A percentile compares a stretch with the other conserved stretches of the same genome.
Conservation (phyloP, 2,113 vertebrate species). For the Coptodon rendalli region DNA sequence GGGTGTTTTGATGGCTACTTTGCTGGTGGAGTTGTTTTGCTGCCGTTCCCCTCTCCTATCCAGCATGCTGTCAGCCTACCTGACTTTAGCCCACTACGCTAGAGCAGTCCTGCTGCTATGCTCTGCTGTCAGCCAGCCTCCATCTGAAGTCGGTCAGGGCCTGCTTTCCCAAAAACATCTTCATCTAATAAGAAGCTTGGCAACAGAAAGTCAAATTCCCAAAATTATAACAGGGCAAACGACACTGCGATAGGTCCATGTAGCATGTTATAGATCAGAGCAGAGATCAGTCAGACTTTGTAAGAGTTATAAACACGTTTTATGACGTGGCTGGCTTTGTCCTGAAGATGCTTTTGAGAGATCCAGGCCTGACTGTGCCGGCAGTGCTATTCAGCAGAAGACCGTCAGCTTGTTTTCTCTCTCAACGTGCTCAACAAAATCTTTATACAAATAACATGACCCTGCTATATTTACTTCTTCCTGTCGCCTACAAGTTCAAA, state of each 20-base stretch:
- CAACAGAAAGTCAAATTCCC: neutral
- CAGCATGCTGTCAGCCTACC: conserved; percentile 1
- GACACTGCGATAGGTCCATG: neutral
- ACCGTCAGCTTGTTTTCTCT: neutral
- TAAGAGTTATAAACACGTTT: neutral
- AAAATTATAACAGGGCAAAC: neutral
- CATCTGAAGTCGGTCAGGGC: neutral
- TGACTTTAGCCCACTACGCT: conserved; percentile 3
- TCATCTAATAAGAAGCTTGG: neutral
- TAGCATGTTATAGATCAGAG: neutral
- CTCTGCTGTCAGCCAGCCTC: conserved; percentile 8
- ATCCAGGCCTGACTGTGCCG: neutral
- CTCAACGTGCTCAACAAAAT: neutral
- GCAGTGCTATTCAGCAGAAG: neutral
- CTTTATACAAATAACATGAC: conserved; percentile 7
- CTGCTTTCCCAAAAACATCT: conserved; percentile 12
- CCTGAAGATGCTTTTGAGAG: conserved; percentile 4
- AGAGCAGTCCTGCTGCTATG: conserved; percentile 62
- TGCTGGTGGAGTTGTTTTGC: conserved; percentile 18
- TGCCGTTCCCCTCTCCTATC: conserved; percentile 7
- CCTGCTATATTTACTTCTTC: conserved; percentile 17
- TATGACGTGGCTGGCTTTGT: neutral
- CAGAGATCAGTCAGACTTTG: neutral
- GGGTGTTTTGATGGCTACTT: conserved; percentile 40
- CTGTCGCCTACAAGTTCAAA: neutral